Percentiles rank a stretch among this genome's conserved stretches.
phyloP scores from a whole-genome alignment of 2,888 invertebrate species.

The Augiades crinisus region DNA sequence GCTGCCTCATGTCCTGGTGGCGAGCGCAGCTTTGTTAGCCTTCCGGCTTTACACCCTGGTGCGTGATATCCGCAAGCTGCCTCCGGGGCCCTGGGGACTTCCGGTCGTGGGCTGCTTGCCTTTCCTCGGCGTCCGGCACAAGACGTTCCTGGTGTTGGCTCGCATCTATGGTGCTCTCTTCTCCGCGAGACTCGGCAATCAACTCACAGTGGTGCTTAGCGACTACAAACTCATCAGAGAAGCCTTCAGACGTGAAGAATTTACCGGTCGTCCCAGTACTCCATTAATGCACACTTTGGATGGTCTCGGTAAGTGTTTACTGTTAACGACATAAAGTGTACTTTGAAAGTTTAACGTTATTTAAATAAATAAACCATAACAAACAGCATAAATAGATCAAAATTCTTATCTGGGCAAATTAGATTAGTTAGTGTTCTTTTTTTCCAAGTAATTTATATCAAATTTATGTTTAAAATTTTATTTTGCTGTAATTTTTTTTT shows the following conservation, averaged over 20 bases:
- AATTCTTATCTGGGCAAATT: too few species aligned
- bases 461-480: background rate
- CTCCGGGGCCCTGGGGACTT: constrained; percentile 94
- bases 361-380: too few species aligned
- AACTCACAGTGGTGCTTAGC: constrained; percentile 91
- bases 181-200: constrained; percentile 90
- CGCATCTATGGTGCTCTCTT: constrained; percentile 91
- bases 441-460: background rate
- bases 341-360: too few species aligned
- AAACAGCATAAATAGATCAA: too few species aligned
- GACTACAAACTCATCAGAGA: constrained; percentile 93
- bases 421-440: too few species aligned
- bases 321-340: background rate
- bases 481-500: background rate
- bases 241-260: constrained; percentile 92
- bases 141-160: constrained; percentile 88
- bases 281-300: constrained; percentile 93
- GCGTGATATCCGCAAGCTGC: constrained; percentile 78
- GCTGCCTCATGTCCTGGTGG: constrained; percentile 69
- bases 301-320: constrained; percentile 89
- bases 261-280: constrained; percentile 93
- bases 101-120: constrained; percentile 92
- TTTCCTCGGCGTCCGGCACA: constrained; percentile 89
- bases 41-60: constrained; percentile 72
- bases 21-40: constrained; percentile 70